phyloP scores from a whole-genome alignment of 1,140 invertebrate species.

The Drosophila ercepeae region DNA sequence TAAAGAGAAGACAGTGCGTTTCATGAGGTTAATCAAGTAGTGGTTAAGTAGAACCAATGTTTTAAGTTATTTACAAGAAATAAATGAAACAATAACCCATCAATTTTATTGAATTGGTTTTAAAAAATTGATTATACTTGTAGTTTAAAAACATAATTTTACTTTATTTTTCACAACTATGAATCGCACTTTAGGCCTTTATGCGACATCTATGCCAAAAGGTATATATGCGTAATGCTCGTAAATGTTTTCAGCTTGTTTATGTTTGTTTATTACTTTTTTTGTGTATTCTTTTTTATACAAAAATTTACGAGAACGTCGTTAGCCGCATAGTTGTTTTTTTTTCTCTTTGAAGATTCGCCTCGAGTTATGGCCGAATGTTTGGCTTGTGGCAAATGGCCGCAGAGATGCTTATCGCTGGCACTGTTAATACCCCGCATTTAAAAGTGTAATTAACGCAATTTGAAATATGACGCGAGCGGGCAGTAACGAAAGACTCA shows the following conservation, averaged over 20 bases:
- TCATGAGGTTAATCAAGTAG: background rate
- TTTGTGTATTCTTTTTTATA: constrained; percentile 30
- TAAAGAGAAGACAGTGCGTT: constrained; percentile 8
- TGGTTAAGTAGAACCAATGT: background rate
- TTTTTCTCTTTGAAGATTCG: constrained; percentile 39
- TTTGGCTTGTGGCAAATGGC: constrained; percentile 67
- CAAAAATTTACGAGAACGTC: constrained; percentile 72
- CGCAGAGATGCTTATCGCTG: constrained; percentile 66
- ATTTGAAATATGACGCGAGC: constrained; percentile 68
- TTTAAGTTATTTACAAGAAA: too few species aligned
- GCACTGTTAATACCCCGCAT: constrained; percentile 74
- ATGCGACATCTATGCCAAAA: constrained; percentile 22
- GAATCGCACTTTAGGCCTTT: constrained; percentile 19
- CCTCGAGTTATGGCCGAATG: constrained; percentile 58
- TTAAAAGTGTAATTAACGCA: constrained; percentile 80
- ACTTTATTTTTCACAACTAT: constrained; percentile 12
- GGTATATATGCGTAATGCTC: constrained; percentile 56
- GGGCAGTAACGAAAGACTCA: constrained; percentile 69
- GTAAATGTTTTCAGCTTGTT: constrained; percentile 44
- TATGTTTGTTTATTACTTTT: constrained; percentile 20
- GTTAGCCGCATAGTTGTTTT: constrained; percentile 38
- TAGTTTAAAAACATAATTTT: background rate
- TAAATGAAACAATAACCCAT: too few species aligned
- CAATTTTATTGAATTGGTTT: background rate
- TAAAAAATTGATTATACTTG: background rate